Evolutionary conservation across 1,140 invertebrate genomes (phyloP).

Genomic region (Hetaerina americana): DNA sequence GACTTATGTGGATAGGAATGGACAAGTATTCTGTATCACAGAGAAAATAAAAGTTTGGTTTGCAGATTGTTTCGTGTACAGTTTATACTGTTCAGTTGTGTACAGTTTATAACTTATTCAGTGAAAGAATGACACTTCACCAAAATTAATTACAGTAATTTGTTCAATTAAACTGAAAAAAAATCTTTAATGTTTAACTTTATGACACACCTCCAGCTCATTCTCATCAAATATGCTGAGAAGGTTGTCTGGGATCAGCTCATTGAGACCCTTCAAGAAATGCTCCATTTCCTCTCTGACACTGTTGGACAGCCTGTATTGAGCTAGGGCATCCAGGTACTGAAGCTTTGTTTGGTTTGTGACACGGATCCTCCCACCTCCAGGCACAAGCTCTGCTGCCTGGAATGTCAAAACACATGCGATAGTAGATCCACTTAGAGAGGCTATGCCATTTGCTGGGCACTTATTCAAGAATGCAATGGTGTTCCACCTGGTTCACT

Average conservation of each 20-base stretch:
- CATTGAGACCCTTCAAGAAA: constrained; percentile 79
- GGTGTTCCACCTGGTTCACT: no score
- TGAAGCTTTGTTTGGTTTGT: constrained; percentile 63
- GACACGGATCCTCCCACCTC: constrained; percentile 54
- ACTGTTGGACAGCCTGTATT: constrained; percentile 68
- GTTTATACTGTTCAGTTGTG: no score
- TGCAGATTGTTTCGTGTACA: no score
- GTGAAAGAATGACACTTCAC: no score
- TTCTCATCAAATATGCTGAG: constrained; percentile 93
- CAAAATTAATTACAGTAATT: neutral
- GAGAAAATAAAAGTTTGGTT: no score
- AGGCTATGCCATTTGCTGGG: no score
- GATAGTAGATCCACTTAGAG: no score
- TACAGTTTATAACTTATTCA: no score
- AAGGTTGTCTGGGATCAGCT: constrained; percentile 83
- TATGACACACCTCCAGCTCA: constrained; percentile 82
- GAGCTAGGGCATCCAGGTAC: constrained; percentile 80
- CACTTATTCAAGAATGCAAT: no score
- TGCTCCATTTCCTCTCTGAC: constrained; percentile 74
- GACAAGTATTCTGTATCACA: no score
- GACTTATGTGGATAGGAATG: no score
- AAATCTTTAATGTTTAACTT: neutral
- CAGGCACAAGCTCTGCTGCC: constrained; percentile 58
- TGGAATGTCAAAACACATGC: constrained; percentile 19
- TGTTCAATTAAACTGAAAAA: constrained; percentile 7